Base-by-base conservation (phyloP, 2,113 vertebrate genomes). In the Butorides virescens region DNA sequence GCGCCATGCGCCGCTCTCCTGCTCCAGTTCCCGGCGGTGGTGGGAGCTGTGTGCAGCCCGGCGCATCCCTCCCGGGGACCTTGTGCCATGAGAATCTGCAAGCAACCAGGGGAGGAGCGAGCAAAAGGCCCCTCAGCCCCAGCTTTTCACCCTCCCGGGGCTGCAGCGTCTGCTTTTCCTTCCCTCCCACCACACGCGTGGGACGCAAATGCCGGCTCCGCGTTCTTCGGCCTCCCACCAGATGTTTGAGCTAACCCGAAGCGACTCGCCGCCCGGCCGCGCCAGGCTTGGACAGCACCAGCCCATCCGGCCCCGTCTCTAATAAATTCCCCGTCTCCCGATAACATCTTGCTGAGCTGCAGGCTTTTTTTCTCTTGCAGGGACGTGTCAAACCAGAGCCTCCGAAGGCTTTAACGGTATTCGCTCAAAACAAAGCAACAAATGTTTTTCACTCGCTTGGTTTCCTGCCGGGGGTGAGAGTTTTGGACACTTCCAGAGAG, bases 331-430 rank as follows among this genome's bases (percentile, higher is more conserved):
- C 74, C 6, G 2, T 53, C 73, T 94, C 84, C 77, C 3, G 72
- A 95, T 97, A 96, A 94, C 79, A 96, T 94, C 95, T 92, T 88
- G 95, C 90, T 97, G 95, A 93, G 88, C 90, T 92, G 47, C 1
- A 6, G 76, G 44, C 52, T 88, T 95, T 92, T 90, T 90, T 82
- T 16, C 70, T 91, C 53, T 30, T 32, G n/a, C 73, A 1, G 91
- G 67, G 66, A 72, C 2, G 11, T 37, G 93, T 96, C 92, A 90
- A 52, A 91, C 63, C 62, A 2, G 30, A 88, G 66, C 87, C 91
- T 82, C 53, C 0, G 0, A 76, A 71, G 77, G 73, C 55, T 86
- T 73, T n/a, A 26, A 67, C 4, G 11, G 75, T 56, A 27, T 73
- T 92, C 5, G 1, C 44, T 89, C 36, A 22, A 74, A 97, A 88